Evolutionary conservation across 2,113 vertebrate species (phyloP), one percentile per base, ranked within the genome.

Genomic region (Pogona vitticeps): DNA sequence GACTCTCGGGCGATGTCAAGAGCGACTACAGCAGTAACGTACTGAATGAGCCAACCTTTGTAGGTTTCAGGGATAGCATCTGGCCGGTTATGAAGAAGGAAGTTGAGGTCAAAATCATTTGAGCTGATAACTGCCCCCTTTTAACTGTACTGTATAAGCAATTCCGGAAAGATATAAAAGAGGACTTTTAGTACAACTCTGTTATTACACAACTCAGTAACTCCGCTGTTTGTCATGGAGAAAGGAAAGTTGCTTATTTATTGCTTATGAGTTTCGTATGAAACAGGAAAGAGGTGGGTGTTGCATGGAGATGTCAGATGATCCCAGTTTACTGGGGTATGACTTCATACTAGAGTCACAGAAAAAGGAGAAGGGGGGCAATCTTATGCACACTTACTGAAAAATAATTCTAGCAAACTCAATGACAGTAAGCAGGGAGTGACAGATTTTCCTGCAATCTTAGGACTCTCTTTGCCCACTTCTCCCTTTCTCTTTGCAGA

Each of bases 21-120:
- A 21, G 23, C 65, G 56, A 75, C n/a, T 76, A 63, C 28, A 81
- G 15, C 36, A n/a, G 46, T 65, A 13, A 14, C n/a, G 36, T 31
- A 20, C 4, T 8, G 33, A 17, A 38, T 1, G 15, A 33, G 5
- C 21, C 40, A 82, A 31, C 70, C 15, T n/a, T 71, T 78, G 10
- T 58, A 71, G 36, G 73, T 78, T 73, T n/a, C 70, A 63, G 9
- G 13, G n/a, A 61, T 2, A 8, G 58, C 38, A 36, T 65, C 56
- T 87, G 77, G 85, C 38, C 63, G 40, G 12, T 33, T 1, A 9
- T 13, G 38, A 26, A 73, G 10, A 73, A 87, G 85, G 85, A 87
- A 82, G 78, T 86, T 38, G 59, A 36, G 15, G 20, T 65, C 61
- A 77, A 67, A 65, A 33, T 75, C 70, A 46, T 65, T 6, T 26